Percentiles rank a stretch among this genome's conserved stretches.
phyloP scores from a whole-genome alignment of 2,888 invertebrate species.

The Xanthia togata region DNA sequence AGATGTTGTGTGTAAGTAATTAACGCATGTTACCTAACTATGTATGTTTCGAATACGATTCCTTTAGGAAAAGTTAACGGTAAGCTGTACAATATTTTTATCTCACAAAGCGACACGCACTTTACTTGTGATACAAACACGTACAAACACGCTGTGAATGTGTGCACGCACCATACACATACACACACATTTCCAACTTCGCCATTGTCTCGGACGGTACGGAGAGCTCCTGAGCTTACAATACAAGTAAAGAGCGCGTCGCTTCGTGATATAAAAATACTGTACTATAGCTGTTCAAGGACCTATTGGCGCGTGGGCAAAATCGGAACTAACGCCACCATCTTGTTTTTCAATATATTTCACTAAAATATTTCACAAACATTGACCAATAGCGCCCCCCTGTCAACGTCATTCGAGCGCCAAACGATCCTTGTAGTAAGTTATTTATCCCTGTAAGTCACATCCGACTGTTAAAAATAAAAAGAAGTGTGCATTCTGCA shows the following conservation, averaged over 20 bases:
- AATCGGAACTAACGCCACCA: neutral
- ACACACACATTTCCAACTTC: no score
- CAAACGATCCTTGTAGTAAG: neutral
- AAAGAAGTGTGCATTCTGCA: neutral
- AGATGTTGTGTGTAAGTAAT: conserved; percentile 96
- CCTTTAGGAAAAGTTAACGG: neutral
- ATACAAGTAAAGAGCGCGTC: no score
- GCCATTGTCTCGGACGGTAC: no score
- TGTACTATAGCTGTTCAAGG: neutral
- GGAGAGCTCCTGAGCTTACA: no score
- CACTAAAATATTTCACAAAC: neutral
- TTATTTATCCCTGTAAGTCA: neutral
- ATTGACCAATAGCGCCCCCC: neutral
- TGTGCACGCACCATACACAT: no score
- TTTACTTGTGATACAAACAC: no score
- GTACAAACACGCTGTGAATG: no score
- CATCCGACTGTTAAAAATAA: neutral
- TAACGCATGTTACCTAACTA: conserved; percentile 25
- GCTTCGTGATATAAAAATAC: no score
- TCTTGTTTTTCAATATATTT: neutral
- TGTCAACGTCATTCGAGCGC: neutral
- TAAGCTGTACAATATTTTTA: neutral
- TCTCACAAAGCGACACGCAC: no score
- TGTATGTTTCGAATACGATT: neutral
- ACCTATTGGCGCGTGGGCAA: neutral